Base-by-base conservation (phyloP, 2,113 vertebrate genomes). In the Trinectes maculatus region DNA sequence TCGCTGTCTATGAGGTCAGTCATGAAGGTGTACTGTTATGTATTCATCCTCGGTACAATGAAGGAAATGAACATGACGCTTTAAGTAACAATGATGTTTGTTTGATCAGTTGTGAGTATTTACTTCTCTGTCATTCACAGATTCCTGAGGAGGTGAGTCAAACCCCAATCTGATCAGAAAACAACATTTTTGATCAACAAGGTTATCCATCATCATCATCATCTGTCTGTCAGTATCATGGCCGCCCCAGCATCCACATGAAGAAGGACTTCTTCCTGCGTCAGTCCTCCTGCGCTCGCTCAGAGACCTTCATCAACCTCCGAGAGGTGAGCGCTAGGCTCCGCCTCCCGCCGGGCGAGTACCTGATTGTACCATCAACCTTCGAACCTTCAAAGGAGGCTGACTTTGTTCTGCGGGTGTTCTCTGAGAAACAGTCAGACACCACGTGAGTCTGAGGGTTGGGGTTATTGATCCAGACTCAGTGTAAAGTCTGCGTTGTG, bases 241-340 rank as follows among this genome's bases (percentile, higher is more conserved):
- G 0, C 7, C 13, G 25, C 8, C 44, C 74, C 89, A 91, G 52
- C 1, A 69, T 97, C 67, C 96, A 97, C 81, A 85, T 98, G 84
- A 94, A 92, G 87, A 96, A 95, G 80, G 95, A 94, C 37, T 98
- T 94, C 80, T 97, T 98, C 91, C 87, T 96, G 90, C 95, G 92
- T 0, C 94, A 93, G 13, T 71, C 83, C 0, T 87, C 85, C 18
- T 85, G 91, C 87, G 96, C 96, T 42, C 94, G 90, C 24, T 98
- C 95, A 0, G 95, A 97, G 58, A 95, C 93, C 21, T 98, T 95
- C 79, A 94, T 97, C 90, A 98, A 96, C 86, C 93, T 96, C 34
- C 89, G 96, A 0, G 95, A 98, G 85, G 95, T 98, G 66, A 92
- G 95, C 71, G 90, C 92, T 59, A 79, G 85, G 62, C 70, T 85